phyloP scores from a whole-genome alignment of 1,140 invertebrate genomes.

The Dendrolimus kikuchii region DNA sequence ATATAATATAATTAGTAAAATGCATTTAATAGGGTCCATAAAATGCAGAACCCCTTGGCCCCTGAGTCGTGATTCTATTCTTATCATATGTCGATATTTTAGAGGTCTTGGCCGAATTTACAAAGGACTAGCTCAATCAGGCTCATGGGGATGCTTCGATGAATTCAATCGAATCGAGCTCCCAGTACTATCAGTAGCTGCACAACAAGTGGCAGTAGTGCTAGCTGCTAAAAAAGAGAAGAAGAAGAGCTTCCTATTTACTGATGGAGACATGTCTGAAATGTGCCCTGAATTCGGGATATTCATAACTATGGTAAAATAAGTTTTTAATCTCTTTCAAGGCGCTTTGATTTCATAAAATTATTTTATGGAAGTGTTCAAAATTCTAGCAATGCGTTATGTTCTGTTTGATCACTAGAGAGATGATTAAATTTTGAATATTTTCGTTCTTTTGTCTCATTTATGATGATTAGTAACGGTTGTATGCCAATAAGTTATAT shows the following conservation, averaged over 20 bases:
- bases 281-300: slow-evolving; percentile 98
- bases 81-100: slow-evolving; percentile 12
- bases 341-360: too few relatives aligned
- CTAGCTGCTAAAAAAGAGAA: slow-evolving; percentile 94
- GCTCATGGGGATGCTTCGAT: slow-evolving; percentile 97
- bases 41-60: too few relatives aligned
- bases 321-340: not conserved
- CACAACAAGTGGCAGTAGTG: slow-evolving; percentile 97
- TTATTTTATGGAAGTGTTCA: too few relatives aligned
- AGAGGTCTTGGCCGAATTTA: slow-evolving; percentile 92
- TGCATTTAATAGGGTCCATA: too few relatives aligned
- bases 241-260: slow-evolving; percentile 91
- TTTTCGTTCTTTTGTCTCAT: too few relatives aligned
- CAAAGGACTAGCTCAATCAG: slow-evolving; percentile 93
- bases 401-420: too few relatives aligned
- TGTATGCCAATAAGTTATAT: too few relatives aligned
- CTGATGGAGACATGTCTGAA: slow-evolving; percentile 93
- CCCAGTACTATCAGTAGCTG: slow-evolving; percentile 94
- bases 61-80: not conserved
- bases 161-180: slow-evolving; percentile 98
- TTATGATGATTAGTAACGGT: too few relatives aligned
- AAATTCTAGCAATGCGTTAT: too few relatives aligned
- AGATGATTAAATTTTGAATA: too few relatives aligned
- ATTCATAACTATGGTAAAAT: slow-evolving; percentile 94
- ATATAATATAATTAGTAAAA: not conserved